Evolutionary conservation across 2,113 vertebrate species (phyloP), one percentile per base, ranked within the genome.

Genomic region (Oceanodroma tethys): DNA sequence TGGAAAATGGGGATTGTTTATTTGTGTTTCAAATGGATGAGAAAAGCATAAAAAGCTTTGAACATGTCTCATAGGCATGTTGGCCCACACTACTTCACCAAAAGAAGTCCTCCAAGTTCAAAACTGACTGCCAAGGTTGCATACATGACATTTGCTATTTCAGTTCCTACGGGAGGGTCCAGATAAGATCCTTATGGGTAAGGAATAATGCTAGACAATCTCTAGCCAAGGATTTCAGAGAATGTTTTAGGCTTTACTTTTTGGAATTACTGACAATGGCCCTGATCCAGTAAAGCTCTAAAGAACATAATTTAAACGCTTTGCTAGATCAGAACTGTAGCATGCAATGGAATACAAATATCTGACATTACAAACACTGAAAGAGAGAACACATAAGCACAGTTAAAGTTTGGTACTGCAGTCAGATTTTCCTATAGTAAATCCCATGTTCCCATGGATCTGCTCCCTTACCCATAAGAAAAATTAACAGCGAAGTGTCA

Each of bases 101-200:
- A 79, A 91, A 92, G 68, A 91, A 95, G 86, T 75, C 88, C 91
- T 95, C 92, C 93, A 95, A 96, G 86, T 95, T 93, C 91, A 95
- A 88, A 95, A 94, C n/a, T 63, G 53, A 62, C 97, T 97, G 94
- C 96, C 95, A 95, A 96, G 81, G 47, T 94, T 90, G 78, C 62
- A 95, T 73, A 94, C 81, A 85, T 92, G 94, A 97, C 91, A 95
- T 97, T 93, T 93, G 91, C 86, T 93, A 90, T 93, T 97, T 95
- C 53, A 80, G 81, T 86, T 97, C 96, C 94, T 95, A 91, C 2
- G 81, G 93, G 94, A 97, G 74, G 67, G 62, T 86, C 84, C 76
- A 96, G 91, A 95, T 89, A 96, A 95, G 91, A 96, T 96, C 93
- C 90, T 96, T 96, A 88, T 3, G 84, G 84, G 84, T 91, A 81